Percentiles rank a stretch among this genome's conserved stretches.
phyloP scores from a whole-genome alignment of 2,888 invertebrate species.

The Pandemis cinnamomeana region DNA sequence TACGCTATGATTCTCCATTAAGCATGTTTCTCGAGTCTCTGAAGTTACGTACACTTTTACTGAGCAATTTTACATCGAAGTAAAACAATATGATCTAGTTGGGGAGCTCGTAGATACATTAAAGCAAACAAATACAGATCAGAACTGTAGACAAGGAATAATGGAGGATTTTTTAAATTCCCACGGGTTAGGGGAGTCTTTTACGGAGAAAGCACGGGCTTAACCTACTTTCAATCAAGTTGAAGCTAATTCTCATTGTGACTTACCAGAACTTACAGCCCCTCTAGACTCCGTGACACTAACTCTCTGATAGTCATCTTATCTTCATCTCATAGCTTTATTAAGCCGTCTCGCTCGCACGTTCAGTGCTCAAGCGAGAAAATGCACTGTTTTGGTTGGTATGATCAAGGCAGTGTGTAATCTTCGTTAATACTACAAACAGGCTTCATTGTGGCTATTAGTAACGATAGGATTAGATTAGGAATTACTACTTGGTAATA shows the following conservation, averaged over 20 bases:
- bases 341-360: neutral
- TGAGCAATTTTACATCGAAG: neutral
- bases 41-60: neutral
- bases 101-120: no score
- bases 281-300: neutral
- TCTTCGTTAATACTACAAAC: constrained; percentile 1
- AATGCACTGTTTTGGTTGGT: neutral
- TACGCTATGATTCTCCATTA: constrained; percentile 9
- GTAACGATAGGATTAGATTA: neutral
- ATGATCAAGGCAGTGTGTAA: neutral
- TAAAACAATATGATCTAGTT: neutral
- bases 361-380: neutral
- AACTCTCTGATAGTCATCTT: neutral
- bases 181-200: no score
- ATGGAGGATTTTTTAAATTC: no score
- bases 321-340: neutral
- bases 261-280: neutral
- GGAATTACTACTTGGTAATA: neutral
- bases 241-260: neutral
- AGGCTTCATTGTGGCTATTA: neutral
- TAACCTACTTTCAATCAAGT: neutral
- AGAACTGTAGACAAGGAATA: no score
- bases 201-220: no score
- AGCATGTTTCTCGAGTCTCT: neutral
- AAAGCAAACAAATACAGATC: no score